phyloP scores from a whole-genome alignment of 2,797 vertebrate species.

The Zenarchopterus dispar region DNA sequence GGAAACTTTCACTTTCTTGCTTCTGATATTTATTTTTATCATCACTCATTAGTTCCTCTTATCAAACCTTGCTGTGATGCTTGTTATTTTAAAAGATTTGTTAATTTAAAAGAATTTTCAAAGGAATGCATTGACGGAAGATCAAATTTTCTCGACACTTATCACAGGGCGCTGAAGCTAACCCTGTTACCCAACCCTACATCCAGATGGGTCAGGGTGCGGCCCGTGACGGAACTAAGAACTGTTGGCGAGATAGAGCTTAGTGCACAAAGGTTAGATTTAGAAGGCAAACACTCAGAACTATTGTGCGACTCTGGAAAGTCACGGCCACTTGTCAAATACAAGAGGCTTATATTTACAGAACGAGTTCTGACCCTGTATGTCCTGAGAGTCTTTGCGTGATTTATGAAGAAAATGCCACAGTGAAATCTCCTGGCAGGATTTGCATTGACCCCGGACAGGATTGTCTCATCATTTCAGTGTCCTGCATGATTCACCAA shows the following conservation, averaged over 20 bases:
- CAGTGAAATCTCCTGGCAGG: slow-evolving; percentile 59
- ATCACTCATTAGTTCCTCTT: slow-evolving; percentile 78
- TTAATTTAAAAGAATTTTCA: too few species aligned
- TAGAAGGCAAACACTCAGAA: slow-evolving; percentile 75
- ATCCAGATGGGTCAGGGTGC: slow-evolving; percentile 75
- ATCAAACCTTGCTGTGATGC: slow-evolving; percentile 62
- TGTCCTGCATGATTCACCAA: slow-evolving; percentile 56
- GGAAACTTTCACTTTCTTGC: slow-evolving; percentile 47
- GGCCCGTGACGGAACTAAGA: slow-evolving; percentile 70
- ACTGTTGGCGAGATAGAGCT: slow-evolving; percentile 74
- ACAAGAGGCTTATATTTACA: slow-evolving; percentile 74
- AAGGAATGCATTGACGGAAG: slow-evolving; percentile 10
- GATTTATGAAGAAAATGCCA: slow-evolving; percentile 70
- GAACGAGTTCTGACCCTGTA: slow-evolving; percentile 69
- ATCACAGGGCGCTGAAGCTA: slow-evolving; percentile 70
- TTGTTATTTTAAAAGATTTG: background rate
- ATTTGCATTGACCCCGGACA: slow-evolving; percentile 52
- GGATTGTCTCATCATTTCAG: slow-evolving; percentile 68
- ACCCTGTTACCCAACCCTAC: slow-evolving; percentile 72
- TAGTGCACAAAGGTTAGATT: slow-evolving; percentile 78
- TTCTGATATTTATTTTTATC: slow-evolving; percentile 56
- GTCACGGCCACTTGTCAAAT: slow-evolving; percentile 78
- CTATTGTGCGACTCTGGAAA: slow-evolving; percentile 74
- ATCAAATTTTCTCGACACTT: slow-evolving; percentile 72
- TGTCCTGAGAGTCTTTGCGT: slow-evolving; percentile 69